Percentiles rank a stretch among this genome's conserved stretches.
Conservation (phyloP, 2,113 vertebrate genomes). For the Martes martes region DNA sequence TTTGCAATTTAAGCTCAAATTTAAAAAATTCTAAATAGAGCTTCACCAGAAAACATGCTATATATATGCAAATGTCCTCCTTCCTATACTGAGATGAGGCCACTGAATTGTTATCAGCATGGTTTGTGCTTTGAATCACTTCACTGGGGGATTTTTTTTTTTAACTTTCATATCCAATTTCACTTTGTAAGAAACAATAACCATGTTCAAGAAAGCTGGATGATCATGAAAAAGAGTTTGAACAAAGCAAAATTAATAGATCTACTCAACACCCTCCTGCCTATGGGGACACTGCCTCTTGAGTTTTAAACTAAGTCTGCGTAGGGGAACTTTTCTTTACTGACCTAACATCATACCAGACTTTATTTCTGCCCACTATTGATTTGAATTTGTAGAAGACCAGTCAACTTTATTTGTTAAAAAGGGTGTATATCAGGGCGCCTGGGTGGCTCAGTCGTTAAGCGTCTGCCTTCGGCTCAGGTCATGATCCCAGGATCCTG, state of each 20-base stretch:
- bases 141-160: neutral
- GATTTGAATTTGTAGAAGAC: neutral
- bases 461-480: no score
- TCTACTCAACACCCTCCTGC: accelerated
- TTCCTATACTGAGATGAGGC: neutral
- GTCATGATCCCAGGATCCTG: no score
- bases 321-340: neutral
- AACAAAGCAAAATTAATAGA: neutral
- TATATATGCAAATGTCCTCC: neutral
- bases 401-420: neutral
- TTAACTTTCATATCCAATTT: neutral
- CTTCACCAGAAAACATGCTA: neutral
- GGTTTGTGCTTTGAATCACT: neutral
- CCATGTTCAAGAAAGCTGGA: neutral
- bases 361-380: neutral
- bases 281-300: accelerated
- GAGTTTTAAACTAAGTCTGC: neutral
- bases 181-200: neutral
- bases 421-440: neutral
- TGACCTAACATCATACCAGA: neutral
- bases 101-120: neutral
- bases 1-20: neutral
- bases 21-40: neutral
- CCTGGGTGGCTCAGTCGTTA: no score
- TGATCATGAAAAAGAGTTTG: neutral